Conservation (phyloP, 2,113 vertebrate species). For the Cheirogaleus medius region DNA sequence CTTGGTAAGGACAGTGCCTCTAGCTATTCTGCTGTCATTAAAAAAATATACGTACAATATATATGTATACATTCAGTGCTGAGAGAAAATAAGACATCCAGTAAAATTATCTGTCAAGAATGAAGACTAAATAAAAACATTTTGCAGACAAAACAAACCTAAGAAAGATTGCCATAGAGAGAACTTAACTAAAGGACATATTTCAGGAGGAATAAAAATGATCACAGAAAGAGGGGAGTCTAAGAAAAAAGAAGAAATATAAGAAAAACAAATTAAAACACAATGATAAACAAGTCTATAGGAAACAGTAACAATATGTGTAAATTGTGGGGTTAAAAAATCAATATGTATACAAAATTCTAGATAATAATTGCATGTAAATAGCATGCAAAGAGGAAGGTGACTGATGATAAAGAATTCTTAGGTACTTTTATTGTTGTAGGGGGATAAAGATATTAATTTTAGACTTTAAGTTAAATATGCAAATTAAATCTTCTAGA, state of each 20-base stretch:
- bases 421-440: background rate
- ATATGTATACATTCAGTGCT: background rate
- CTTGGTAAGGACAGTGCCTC: background rate
- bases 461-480: slow-evolving; percentile 32
- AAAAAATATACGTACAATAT: background rate
- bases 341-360: background rate
- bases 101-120: slow-evolving; percentile 3
- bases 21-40: background rate
- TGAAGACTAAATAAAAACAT: background rate
- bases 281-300: background rate
- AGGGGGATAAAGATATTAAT: background rate
- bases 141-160: slow-evolving; percentile 3
- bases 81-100: background rate
- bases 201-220: slow-evolving; percentile 7
- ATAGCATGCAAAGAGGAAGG: background rate
- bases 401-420: slow-evolving; percentile 4
- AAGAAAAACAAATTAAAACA: background rate
- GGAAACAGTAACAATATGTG: background rate
- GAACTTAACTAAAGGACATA: background rate
- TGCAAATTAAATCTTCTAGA: slow-evolving; percentile 24
- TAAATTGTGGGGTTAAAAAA: background rate
- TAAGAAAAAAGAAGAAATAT: background rate
- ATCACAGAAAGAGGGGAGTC: background rate
- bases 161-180: background rate
- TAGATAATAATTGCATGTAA: background rate